A percentile compares a stretch with the other conserved stretches of the same genome.
Evolutionary conservation across 2,797 vertebrate species (phyloP).

Genomic region (Malurus leucopterus): DNA sequence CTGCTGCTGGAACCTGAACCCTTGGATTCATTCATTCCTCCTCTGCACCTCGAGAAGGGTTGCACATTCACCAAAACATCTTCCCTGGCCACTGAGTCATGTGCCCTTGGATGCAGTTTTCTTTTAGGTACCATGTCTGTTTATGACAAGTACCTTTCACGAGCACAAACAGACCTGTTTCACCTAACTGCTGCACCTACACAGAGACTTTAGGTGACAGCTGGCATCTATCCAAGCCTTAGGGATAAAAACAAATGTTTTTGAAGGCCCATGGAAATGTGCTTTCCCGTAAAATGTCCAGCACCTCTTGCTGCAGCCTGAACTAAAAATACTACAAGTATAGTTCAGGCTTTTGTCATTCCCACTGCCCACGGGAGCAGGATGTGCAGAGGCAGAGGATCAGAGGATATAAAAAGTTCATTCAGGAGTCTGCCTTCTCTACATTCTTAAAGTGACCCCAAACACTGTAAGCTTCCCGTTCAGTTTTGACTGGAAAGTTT

Average conservation of each 20-base stretch:
- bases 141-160: neutral
- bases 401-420: constrained; percentile 28
- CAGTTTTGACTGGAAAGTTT: neutral
- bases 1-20: neutral
- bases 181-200: neutral
- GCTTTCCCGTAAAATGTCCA: neutral
- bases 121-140: rapidly evolving
- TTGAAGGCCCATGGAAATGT: neutral
- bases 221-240: neutral
- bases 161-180: neutral
- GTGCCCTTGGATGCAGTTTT: neutral
- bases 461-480: neutral
- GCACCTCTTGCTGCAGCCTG: neutral
- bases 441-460: constrained; percentile 30
- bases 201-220: neutral
- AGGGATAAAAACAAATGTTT: neutral
- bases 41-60: neutral
- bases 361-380: constrained; percentile 37
- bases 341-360: constrained; percentile 28
- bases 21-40: neutral
- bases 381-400: constrained; percentile 49
- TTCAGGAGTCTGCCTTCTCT: constrained; percentile 16
- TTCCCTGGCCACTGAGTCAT: neutral
- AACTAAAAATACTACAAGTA: constrained; percentile 27
- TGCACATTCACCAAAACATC: neutral